Evolutionary conservation across 2,113 vertebrate species (phyloP).

Genomic region (Menidia beryllina): DNA sequence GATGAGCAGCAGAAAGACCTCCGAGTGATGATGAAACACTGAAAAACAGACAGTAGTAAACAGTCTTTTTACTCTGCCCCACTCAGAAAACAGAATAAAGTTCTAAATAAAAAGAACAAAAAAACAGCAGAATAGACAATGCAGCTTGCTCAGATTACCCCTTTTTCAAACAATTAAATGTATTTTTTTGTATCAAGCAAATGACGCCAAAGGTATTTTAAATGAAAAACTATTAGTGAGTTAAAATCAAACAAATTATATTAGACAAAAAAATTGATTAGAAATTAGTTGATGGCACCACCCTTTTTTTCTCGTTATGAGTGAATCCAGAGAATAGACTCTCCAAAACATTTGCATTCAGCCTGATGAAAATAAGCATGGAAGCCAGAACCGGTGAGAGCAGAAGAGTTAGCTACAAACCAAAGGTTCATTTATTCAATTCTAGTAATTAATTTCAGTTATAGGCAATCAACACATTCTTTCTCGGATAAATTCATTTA

Average conservation of each 20-base stretch:
- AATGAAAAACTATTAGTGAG: too few relatives aligned
- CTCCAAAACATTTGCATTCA: too few relatives aligned
- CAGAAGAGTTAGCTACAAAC: too few relatives aligned
- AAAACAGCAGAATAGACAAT: not conserved
- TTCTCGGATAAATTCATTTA: too few relatives aligned
- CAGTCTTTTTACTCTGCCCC: not conserved
- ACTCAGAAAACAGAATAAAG: conserved; percentile 8
- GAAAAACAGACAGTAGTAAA: not conserved
- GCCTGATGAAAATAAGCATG: too few relatives aligned
- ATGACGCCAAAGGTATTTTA: not conserved
- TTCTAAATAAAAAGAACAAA: not conserved
- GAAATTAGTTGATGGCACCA: too few relatives aligned
- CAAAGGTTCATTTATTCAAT: not conserved
- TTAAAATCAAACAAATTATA: too few relatives aligned
- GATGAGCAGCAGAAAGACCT: conserved; percentile 12
- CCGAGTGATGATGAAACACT: conserved; percentile 8
- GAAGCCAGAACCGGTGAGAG: too few relatives aligned
- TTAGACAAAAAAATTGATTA: too few relatives aligned
- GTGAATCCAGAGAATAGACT: too few relatives aligned
- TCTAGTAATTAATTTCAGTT: not conserved
- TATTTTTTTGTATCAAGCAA: not conserved
- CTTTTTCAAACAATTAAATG: not conserved
- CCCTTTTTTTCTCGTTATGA: too few relatives aligned
- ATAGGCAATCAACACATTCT: too few relatives aligned
- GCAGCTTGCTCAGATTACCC: not conserved